These are phyloP conservation scores for Caenorhabditis macrosperma DNA, from an alignment of 2,888 invertebrate genomes.

Conservation along the genomic window DNA sequence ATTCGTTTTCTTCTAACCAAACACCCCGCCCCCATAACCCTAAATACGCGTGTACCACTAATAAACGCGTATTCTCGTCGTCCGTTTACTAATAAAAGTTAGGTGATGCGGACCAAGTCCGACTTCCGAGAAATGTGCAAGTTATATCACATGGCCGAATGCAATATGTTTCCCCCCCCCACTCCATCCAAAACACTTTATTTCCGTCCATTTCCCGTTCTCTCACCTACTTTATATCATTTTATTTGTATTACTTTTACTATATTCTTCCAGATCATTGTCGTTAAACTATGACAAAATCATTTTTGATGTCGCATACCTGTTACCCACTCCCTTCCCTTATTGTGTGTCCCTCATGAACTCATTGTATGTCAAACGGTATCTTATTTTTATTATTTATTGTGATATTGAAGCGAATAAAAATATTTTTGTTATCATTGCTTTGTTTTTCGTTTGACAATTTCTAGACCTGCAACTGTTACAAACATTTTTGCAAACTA, in stretches of 20 bases:
- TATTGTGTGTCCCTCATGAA: constrained; percentile 20
- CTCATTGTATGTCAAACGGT: constrained; percentile 61
- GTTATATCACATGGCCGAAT: constrained; percentile 25
- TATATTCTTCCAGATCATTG: background rate
- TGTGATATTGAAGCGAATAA: constrained; percentile 47
- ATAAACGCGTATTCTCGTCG: constrained; percentile 46
- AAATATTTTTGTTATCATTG: background rate
- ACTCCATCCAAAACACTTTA: constrained; percentile 8
- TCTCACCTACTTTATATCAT: background rate
- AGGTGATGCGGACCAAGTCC: constrained; percentile 51
- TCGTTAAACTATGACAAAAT: constrained; percentile 31
- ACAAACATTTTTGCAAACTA: too few species aligned
- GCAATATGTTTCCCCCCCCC: constrained; percentile 31
- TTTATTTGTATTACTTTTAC: background rate
- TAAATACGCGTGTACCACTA: constrained; percentile 50
- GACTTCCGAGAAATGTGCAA: constrained; percentile 17
- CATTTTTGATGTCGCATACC: background rate
- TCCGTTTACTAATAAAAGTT: constrained; percentile 32
- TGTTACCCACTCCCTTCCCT: background rate
- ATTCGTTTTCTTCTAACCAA: constrained; percentile 9
- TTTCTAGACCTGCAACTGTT: background rate
- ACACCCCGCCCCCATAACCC: background rate
- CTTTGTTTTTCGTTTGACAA: too few species aligned
- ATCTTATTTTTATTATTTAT: constrained; percentile 21
- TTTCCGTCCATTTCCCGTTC: background rate